Base-by-base conservation (phyloP, 2,113 vertebrate genomes). In the Phycodurus eques region DNA sequence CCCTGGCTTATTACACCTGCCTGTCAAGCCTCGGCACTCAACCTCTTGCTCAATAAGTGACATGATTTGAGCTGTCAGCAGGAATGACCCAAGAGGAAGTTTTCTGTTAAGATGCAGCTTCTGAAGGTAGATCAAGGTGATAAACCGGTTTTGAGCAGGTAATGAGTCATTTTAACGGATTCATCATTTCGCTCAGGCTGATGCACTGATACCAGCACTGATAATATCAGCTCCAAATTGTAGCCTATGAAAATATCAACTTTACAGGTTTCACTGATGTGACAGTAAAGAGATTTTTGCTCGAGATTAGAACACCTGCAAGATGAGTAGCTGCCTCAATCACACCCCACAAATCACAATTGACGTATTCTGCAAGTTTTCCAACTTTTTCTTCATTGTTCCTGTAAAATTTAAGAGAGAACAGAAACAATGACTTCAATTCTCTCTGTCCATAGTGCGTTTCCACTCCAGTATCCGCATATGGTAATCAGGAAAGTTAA, bases 1-100 rank as follows among this genome's bases (percentile, higher is more conserved):
- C 68, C 20, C 64, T 81, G 87, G 74, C 60, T 88, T 92, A 93
- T 92, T 91, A 91, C 87, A 88, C 88, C 89, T 89, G 91, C 84
- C 88, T 35, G 61, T 92, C 92, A 93, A 80, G 53, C 74, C 43
- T 76, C 4, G 5, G 49, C 67, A 80, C 77, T 82, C 74, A 78
- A 67, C 77, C 73, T 74, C 75, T 83, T 78, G 84, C 84, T 72
- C 80, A 67, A 77, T 76, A 87, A 82, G 83, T 83, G 83, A 83
- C 86, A 84, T 64, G 78, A 77, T 72, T 62, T 11, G 67, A 87
- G 79, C 81, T 77, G 83, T 88, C 77, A 46, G 31, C 62, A 49
- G 22, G 62, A 75, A 35, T 66, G 80, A 79, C 74, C 79, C 8
- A 0, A 43, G 57, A 82, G 90, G 87, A 91, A 82, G 86, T 83